Conservation (phyloP, 2,888 invertebrate species). For the Allygus modestus region DNA sequence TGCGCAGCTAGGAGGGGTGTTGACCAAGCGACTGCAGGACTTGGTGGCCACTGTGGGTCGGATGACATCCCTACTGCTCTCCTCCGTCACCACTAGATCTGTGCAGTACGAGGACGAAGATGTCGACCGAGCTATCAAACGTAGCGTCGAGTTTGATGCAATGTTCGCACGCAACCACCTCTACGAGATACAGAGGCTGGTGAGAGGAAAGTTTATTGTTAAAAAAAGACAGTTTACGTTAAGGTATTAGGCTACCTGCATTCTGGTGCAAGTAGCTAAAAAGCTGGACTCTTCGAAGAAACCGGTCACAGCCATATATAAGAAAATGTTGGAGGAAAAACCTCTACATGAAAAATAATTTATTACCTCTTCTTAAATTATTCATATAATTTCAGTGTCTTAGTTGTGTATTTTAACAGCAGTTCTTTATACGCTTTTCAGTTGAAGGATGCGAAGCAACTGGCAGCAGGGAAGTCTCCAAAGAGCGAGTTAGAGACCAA, state of each 20-base stretch:
- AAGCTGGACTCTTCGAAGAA: too few species aligned
- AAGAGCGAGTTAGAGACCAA: conserved; percentile 10
- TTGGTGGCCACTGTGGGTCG: conserved; percentile 11
- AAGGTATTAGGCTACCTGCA: too few species aligned
- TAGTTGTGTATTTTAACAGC: too few species aligned
- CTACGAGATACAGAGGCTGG: conserved; percentile 45
- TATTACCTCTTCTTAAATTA: too few species aligned
- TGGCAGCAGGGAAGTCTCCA: background rate
- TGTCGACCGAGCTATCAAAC: conserved; percentile 45
- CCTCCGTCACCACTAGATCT: background rate
- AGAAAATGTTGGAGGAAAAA: too few species aligned
- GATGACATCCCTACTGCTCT: conserved; percentile 32
- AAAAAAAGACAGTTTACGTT: too few species aligned
- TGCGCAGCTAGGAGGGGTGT: conserved; percentile 14
- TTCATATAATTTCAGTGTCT: too few species aligned
- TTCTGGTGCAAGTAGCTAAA: too few species aligned
- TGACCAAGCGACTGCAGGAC: conserved; percentile 52
- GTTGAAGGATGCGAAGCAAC: conserved; percentile 40
- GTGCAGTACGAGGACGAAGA: conserved; percentile 49
- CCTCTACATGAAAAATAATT: too few species aligned
- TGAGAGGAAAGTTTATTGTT: too few species aligned
- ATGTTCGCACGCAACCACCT: conserved; percentile 54
- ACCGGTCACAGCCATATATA: too few species aligned
- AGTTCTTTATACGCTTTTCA: too few species aligned
- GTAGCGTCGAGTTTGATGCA: conserved; percentile 38